Evolutionary conservation across 2,797 vertebrate species (phyloP).

Genomic region (Benthosema pterotum): DNA sequence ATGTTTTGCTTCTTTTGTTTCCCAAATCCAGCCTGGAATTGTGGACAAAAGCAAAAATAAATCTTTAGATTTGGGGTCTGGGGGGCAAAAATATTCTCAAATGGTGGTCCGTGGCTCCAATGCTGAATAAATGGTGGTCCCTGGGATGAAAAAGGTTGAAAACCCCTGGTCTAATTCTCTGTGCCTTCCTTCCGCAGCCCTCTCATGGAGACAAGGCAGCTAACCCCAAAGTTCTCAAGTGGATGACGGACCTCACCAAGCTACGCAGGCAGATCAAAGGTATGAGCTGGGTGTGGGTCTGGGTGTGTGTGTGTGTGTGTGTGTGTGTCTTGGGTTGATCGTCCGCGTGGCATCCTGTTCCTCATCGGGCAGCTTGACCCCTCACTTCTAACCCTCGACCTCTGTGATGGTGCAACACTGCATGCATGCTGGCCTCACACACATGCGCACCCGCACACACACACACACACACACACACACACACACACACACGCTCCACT

Average conservation of each 20-base stretch:
- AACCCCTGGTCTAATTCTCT: too few relatives aligned
- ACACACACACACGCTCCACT: conserved; percentile 31
- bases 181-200: conserved; percentile 82
- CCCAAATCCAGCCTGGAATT: too few relatives aligned
- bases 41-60: too few relatives aligned
- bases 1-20: too few relatives aligned
- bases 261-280: conserved; percentile 97
- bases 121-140: too few relatives aligned
- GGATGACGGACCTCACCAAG: conserved; percentile 98
- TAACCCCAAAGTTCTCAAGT: conserved; percentile 97
- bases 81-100: too few relatives aligned
- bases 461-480: conserved; percentile 38
- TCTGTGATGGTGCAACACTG: conserved; percentile 56
- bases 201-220: conserved; percentile 96
- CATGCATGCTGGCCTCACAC: conserved; percentile 70
- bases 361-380: conserved; percentile 50
- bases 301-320: background rate
- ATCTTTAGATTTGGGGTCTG: too few relatives aligned
- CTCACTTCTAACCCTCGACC: conserved; percentile 27
- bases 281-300: conserved; percentile 59
- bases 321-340: conserved; percentile 32
- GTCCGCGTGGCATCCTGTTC: conserved; percentile 56
- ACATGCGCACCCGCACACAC: conserved; percentile 33
- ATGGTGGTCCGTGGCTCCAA: too few relatives aligned
- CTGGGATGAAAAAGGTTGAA: too few relatives aligned